phyloP scores from a whole-genome alignment of 2,888 invertebrate species.

The Yponomeuta sedellus region DNA sequence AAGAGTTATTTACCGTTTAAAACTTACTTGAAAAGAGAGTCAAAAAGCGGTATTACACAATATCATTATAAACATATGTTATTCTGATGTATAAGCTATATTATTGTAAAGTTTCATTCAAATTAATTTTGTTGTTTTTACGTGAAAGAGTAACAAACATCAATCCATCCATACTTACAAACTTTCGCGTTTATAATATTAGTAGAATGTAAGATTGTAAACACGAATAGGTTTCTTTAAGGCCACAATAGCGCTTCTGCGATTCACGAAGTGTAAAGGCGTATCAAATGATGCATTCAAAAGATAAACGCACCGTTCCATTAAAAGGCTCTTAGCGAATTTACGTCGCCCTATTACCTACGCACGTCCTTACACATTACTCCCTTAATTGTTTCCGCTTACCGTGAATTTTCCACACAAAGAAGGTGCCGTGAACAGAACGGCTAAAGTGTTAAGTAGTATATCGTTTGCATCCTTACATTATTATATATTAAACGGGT shows the following conservation, averaged over 20 bases:
- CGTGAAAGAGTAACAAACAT: too few relatives aligned
- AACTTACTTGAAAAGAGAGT: too few relatives aligned
- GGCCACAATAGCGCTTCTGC: background rate
- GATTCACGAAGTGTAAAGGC: constrained; percentile 9
- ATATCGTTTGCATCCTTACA: constrained; percentile 59
- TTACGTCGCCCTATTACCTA: constrained; percentile 62
- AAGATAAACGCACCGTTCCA: constrained; percentile 17
- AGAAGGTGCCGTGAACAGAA: constrained; percentile 55
- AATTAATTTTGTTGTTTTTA: too few relatives aligned
- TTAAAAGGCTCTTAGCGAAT: constrained; percentile 39
- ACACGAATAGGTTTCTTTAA: background rate
- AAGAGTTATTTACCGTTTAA: too few relatives aligned
- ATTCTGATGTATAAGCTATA: too few relatives aligned
- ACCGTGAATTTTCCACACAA: constrained; percentile 68
- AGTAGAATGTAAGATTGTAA: too few relatives aligned
- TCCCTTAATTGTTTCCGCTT: constrained; percentile 68
- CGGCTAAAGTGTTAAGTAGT: constrained; percentile 47
- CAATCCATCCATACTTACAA: too few relatives aligned
- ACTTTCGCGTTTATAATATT: too few relatives aligned
- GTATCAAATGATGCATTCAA: constrained; percentile 17
- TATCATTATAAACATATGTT: too few relatives aligned
- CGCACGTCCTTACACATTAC: constrained; percentile 57
- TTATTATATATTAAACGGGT: too few relatives aligned
- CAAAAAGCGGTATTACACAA: too few relatives aligned
- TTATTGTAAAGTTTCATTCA: too few relatives aligned